Evolutionary conservation across 2,113 vertebrate species (phyloP), one percentile per base, ranked within the genome.

Genomic region (Orycteropus afer): DNA sequence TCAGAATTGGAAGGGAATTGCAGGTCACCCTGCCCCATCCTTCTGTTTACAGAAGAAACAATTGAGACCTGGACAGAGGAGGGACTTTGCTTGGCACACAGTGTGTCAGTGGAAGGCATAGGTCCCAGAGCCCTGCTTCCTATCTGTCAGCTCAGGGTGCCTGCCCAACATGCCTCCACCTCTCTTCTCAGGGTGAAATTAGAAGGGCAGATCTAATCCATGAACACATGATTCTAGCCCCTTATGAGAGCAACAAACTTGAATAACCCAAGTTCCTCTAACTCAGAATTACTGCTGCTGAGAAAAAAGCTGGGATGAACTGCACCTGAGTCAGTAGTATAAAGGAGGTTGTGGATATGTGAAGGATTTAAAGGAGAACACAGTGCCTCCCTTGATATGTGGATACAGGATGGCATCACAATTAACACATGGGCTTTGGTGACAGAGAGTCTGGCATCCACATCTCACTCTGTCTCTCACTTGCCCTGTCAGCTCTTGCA

Each of bases 381-480:
- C 8, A 27, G 12, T 1, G 0, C 49, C 78, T 92, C 81, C 65
- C 74, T 42, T 69, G 37, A 9, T 25, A 20, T 59, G 57, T 37
- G 57, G 89, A 65, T 45, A 45, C 49, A 92, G 81, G 47, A 34
- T 49, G 42, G 76, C 27, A 61, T 10, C 74, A 53, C 22, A 59
- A 67, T 79, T 71, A 76, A 95, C 85, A 57, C n/a, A 65, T 27
- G 37, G 86, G 89, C 89, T 34, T 73, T 69, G 55, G 90, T 79
- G 92, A 74, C 90, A 97, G 87, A 90, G 71, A 93, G 73, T 88
- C 71, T 95, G 95, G 61, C 77, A 63, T 86, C 49, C 25, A 65
- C 90, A 61, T 67, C 65, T 67, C 86, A 49, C 73, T 82, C 67
- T n/a, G 10, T 37, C 53, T 83, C 93, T 91, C 65, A 42, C 76